Percentiles rank a stretch among this genome's conserved stretches.
Conservation (phyloP, 2,797 vertebrate species). For the Eospalax fontanierii region DNA sequence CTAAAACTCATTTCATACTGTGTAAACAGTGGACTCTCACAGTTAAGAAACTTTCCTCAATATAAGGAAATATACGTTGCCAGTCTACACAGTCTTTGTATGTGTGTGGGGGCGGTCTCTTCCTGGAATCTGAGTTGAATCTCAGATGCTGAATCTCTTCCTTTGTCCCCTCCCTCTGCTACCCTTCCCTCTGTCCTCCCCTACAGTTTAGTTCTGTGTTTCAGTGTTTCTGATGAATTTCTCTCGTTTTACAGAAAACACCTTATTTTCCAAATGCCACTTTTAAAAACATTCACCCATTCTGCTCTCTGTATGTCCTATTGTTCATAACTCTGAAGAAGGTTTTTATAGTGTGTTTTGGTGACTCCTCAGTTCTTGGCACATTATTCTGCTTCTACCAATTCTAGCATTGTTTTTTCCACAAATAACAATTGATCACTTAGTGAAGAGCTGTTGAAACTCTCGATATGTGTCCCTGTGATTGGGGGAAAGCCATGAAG, state of each 20-base stretch:
- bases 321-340: conserved; percentile 36
- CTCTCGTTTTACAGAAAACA: conserved; percentile 28
- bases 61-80: neutral
- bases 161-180: neutral
- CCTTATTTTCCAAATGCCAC: neutral
- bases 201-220: neutral
- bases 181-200: neutral
- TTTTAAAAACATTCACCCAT: conserved; percentile 14
- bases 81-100: neutral
- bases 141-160: conserved; percentile 12
- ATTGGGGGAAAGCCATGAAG: neutral
- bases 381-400: conserved; percentile 35
- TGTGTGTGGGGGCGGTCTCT: neutral
- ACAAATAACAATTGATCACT: neutral
- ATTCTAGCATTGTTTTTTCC: conserved; percentile 25
- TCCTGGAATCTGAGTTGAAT: neutral
- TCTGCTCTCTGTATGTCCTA: neutral
- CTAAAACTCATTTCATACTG: neutral
- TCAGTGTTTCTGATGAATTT: conserved; percentile 34
- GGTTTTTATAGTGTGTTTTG: conserved; percentile 46
- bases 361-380: neutral
- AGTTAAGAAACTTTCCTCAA: neutral
- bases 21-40: neutral
- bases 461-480: neutral
- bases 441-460: neutral